Percentiles rank a stretch among this genome's conserved stretches.
Evolutionary conservation across 2,113 vertebrate species (phyloP).

Genomic region (Loxodonta africana): DNA sequence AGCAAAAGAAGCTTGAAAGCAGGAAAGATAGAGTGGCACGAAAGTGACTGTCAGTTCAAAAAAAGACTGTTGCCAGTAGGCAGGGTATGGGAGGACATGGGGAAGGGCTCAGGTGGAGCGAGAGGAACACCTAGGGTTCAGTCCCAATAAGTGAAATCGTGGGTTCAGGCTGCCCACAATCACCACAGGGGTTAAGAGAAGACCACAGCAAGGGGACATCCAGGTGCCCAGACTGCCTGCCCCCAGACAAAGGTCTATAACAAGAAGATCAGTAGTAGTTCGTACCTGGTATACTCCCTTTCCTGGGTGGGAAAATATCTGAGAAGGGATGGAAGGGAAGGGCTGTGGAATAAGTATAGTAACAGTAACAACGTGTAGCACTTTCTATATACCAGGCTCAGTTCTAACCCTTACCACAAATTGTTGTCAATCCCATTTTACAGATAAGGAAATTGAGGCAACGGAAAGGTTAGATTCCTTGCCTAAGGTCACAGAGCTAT

Average conservation of each 20-base stretch:
- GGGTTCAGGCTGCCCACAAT: background rate
- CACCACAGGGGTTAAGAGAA: background rate
- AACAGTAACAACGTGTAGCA: rapidly evolving
- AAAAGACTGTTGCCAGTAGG: rapidly evolving
- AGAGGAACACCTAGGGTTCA: background rate
- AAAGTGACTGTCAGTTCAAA: background rate
- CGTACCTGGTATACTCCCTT: background rate
- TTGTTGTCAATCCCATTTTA: background rate
- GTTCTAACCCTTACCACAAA: background rate
- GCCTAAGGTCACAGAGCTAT: background rate
- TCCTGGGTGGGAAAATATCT: background rate
- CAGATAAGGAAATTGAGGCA: background rate
- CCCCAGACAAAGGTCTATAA: background rate
- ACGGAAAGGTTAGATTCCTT: background rate
- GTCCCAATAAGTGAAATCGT: background rate
- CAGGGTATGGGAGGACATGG: background rate
- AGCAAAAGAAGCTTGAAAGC: background rate
- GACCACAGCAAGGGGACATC: background rate
- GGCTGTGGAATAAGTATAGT: background rate
- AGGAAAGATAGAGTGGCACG: background rate
- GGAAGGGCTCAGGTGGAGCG: background rate
- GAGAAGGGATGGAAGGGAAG: background rate
- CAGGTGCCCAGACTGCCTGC: background rate
- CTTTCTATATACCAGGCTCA: rapidly evolving
- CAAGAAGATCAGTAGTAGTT: background rate